Percentiles rank a stretch among this genome's conserved stretches.
Conservation (phyloP, 2,797 vertebrate species). For the Pangasius djambal region DNA sequence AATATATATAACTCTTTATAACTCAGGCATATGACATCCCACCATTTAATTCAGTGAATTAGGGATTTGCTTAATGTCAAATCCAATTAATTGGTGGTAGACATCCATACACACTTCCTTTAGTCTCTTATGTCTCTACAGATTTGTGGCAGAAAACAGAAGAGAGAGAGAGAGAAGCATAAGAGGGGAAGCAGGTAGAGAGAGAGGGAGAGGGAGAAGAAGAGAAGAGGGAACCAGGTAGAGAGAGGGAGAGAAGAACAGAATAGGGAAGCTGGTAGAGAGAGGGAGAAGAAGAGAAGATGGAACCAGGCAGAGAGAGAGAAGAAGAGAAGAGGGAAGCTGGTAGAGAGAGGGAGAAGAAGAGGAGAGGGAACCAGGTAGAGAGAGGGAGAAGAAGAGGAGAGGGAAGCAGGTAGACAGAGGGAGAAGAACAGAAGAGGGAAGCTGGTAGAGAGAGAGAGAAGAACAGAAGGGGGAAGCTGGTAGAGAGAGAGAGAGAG, state of each 20-base stretch:
- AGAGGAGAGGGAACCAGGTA: not conserved
- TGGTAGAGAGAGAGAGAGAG: not conserved
- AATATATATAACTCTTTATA: not conserved
- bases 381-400: too few species aligned
- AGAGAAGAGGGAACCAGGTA: not conserved
- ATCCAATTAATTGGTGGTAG: not conserved
- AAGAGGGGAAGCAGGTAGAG: not conserved
- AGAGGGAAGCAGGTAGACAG: not conserved
- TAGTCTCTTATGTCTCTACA: slow-evolving; percentile 36
- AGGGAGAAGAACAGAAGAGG: not conserved
- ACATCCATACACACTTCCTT: slow-evolving; percentile 11
- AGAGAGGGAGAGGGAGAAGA: not conserved
- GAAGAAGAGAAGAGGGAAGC: too few species aligned
- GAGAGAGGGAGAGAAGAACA: not conserved
- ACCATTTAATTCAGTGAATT: not conserved
- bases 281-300: not conserved
- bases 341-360: too few species aligned
- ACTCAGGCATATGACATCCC: not conserved
- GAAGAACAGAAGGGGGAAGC: not conserved
- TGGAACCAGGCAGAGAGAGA: too few species aligned
- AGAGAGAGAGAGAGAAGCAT: not conserved
- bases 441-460: too few species aligned
- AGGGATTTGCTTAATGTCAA: not conserved
- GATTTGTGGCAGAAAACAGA: slow-evolving; percentile 5
- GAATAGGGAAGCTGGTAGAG: not conserved